Evolutionary conservation across 2,888 invertebrate species (phyloP).

Genomic region (Orgyia antiqua): DNA sequence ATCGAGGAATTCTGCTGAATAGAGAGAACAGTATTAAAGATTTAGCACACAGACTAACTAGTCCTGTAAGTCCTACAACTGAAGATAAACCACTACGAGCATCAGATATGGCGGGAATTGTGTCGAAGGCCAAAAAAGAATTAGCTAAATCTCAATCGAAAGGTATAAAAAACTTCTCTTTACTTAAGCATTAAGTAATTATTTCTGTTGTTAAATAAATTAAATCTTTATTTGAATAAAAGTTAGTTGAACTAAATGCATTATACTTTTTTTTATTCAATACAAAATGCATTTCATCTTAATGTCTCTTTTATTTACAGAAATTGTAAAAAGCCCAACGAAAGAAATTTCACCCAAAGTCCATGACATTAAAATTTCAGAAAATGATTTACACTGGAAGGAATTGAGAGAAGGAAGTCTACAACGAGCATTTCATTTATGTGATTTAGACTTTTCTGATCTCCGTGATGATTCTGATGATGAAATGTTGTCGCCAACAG

Average conservation of each 20-base stretch:
- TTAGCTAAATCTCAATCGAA: conserved; percentile 92
- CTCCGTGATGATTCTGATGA: conserved; percentile 92
- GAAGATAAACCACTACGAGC: conserved; percentile 83
- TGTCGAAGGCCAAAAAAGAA: conserved; percentile 95
- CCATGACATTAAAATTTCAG: conserved; percentile 88
- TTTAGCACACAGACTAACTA: conserved; percentile 89
- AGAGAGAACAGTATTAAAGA: conserved; percentile 93
- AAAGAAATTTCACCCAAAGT: conserved; percentile 81
- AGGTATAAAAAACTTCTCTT: no score
- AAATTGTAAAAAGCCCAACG: conserved; percentile 84
- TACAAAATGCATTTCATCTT: no score
- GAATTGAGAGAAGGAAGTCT: conserved; percentile 86
- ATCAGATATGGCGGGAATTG: conserved; percentile 92
- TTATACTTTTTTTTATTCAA: no score
- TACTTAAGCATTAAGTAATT: no score
- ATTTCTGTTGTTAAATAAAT: no score
- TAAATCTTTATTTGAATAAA: no score
- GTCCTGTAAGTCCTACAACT: conserved; percentile 75
- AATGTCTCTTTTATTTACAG: no score
- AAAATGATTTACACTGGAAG: conserved; percentile 97
- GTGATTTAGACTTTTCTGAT: conserved; percentile 98
- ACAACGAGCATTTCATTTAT: conserved; percentile 87
- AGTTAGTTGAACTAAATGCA: no score
- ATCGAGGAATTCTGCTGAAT: conserved; percentile 83
- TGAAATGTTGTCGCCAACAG: conserved; percentile 84